Evolutionary conservation across 2,797 vertebrate species (phyloP).

Genomic region (Lateolabrax maculatus): DNA sequence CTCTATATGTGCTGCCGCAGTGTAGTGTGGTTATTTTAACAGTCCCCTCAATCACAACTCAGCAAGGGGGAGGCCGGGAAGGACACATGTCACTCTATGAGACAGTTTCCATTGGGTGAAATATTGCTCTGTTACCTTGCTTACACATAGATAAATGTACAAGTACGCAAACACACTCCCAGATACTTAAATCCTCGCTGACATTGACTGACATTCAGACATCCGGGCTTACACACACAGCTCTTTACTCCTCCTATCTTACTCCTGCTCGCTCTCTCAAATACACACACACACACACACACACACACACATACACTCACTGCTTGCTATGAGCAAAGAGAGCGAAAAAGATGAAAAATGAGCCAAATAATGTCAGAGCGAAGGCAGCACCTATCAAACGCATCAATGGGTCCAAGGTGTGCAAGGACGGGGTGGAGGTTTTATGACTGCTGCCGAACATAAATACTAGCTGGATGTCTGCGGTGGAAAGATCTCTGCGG

Average conservation of each 20-base stretch:
- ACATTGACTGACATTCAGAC: slow-evolving; percentile 73
- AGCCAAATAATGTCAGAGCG: slow-evolving; percentile 76
- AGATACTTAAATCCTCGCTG: slow-evolving; percentile 41
- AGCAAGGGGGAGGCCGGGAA: slow-evolving; percentile 30
- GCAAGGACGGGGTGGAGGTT: slow-evolving; percentile 76
- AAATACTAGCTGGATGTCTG: slow-evolving; percentile 72
- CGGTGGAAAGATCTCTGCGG: slow-evolving; percentile 40
- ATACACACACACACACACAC: slow-evolving; percentile 16
- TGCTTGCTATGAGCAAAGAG: slow-evolving; percentile 49
- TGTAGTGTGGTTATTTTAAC: slow-evolving; percentile 39
- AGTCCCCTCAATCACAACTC: slow-evolving; percentile 51
- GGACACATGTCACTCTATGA: slow-evolving; percentile 59
- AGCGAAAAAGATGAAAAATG: slow-evolving; percentile 73
- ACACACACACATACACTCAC: slow-evolving; percentile 1
- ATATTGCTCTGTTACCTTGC: slow-evolving; percentile 32
- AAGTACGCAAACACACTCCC: slow-evolving; percentile 27
- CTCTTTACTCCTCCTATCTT: slow-evolving; percentile 23
- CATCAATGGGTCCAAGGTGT: slow-evolving; percentile 76
- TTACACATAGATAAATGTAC: slow-evolving; percentile 43
- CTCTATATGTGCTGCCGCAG: slow-evolving; percentile 13
- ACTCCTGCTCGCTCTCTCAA: slow-evolving; percentile 10
- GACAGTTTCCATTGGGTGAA: slow-evolving; percentile 47
- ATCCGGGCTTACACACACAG: slow-evolving; percentile 20
- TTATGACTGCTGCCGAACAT: slow-evolving; percentile 76
- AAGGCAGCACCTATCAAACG: slow-evolving; percentile 77